phyloP scores from a whole-genome alignment of 2,113 vertebrate genomes.

The Bungarus multicinctus region DNA sequence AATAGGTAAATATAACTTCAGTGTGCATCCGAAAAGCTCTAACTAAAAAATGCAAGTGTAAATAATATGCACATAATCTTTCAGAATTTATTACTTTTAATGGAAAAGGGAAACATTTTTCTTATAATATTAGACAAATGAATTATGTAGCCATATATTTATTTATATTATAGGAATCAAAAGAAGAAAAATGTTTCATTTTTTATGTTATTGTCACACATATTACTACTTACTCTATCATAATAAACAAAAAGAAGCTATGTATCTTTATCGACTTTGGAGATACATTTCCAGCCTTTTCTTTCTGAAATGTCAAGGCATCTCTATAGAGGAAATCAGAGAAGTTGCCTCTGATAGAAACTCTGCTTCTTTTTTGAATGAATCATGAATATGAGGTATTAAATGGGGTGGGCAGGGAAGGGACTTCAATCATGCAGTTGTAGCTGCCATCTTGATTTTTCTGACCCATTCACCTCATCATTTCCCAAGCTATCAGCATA shows the following conservation, averaged over 20 bases:
- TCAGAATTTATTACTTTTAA: conserved; percentile 7
- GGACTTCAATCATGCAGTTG: background rate
- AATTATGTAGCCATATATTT: conserved; percentile 3
- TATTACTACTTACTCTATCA: background rate
- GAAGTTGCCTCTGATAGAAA: background rate
- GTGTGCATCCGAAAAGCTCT: background rate
- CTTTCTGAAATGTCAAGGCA: background rate
- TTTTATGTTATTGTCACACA: background rate
- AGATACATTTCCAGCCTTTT: background rate
- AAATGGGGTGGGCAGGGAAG: background rate
- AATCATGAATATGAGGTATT: background rate
- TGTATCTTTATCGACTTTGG: background rate
- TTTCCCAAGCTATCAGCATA: background rate
- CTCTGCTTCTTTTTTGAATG: background rate
- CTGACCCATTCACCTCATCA: background rate
- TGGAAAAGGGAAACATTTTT: background rate
- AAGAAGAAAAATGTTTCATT: background rate
- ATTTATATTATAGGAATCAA: background rate
- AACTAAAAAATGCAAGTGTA: no score
- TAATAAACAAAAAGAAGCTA: background rate
- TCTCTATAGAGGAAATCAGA: background rate
- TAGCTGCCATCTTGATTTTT: background rate
- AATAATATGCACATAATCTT: background rate
- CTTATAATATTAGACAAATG: background rate
- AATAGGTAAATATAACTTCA: conserved; percentile 17